Evolutionary conservation across 2,113 vertebrate species (phyloP), one percentile per base, ranked within the genome.

Genomic region (Setophaga petechia): DNA sequence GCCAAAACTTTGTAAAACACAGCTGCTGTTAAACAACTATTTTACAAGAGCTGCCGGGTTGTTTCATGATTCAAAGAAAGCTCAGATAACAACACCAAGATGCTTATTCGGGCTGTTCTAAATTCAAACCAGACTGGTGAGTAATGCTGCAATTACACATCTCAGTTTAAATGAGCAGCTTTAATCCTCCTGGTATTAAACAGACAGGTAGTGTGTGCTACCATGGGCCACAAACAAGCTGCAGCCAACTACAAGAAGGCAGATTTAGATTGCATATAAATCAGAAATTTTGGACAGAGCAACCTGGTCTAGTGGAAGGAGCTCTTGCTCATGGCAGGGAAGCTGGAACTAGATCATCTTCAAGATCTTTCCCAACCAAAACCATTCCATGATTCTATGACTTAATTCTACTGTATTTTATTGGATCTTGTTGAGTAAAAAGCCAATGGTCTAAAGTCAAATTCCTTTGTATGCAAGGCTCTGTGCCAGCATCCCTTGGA

Each of bases 91-190:
- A 49, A 13, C 11, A 47, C 28, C 11, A 28, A 3, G 31, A 59
- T 49, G 54, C 55, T 81, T 66, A 46, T 49, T 87, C 62, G 37
- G 46, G 49, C 41, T 54, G 47, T 22, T 73, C 74, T 43, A 83
- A 89, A 95, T 61, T 69, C 55, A 91, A 84, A 82, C n/a, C 81
- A 80, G 61, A 23, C 12, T 47, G 30, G 25, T 65, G 37, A 67
- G 46, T 35, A 73, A 84, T 10, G 55, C 37, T 83, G 49, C 43
- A 49, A 39, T 54, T 52, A 68, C 33, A 77, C 68, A 81, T 24
- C 21, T 43, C 6, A 0, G 30, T 58, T 93, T 81, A 69, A 65
- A 46, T 28, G 28, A 43, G 46, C 46, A 74, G 43, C 35, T 86
- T 89, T 54, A 81, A 49, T 33, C 30, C 51, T 74, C 18, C 20